Evolutionary conservation across 2,113 vertebrate genomes (phyloP).

Genomic region (Shinisaurus crocodilurus): DNA sequence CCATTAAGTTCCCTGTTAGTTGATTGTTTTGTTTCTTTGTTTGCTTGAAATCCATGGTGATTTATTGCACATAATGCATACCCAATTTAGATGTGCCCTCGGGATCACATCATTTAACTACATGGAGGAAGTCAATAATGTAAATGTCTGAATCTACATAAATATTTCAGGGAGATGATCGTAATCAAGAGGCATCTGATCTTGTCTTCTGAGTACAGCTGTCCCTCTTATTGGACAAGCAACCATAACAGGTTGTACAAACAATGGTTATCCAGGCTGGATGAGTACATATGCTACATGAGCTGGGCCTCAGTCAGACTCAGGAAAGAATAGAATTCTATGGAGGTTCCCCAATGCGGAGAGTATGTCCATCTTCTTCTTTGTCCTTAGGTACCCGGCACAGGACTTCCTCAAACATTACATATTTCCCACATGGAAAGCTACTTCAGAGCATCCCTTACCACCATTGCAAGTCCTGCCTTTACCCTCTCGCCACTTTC

Average conservation of each 20-base stretch:
- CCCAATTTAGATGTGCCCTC: slow-evolving; percentile 3
- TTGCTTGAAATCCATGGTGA: slow-evolving; percentile 53
- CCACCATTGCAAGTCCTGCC: not conserved
- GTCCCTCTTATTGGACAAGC: not conserved
- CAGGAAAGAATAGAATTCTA: not conserved
- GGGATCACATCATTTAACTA: slow-evolving; percentile 14
- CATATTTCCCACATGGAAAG: not conserved
- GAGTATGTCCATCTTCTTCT: not conserved
- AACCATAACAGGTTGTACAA: too few species aligned
- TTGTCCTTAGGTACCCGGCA: not conserved
- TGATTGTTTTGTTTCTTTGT: slow-evolving; percentile 9
- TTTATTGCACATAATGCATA: slow-evolving; percentile 34
- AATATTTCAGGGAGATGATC: slow-evolving; percentile 28
- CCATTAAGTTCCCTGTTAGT: slow-evolving; percentile 7
- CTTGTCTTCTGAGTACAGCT: slow-evolving; percentile 11
- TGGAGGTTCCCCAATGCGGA: not conserved
- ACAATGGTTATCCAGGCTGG: not conserved
- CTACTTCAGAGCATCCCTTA: not conserved
- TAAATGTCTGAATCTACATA: not conserved
- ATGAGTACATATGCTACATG: too few species aligned
- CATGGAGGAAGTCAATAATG: slow-evolving; percentile 22
- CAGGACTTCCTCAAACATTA: not conserved
- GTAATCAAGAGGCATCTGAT: slow-evolving; percentile 44
- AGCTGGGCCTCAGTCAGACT: not conserved
- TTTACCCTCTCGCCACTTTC: not conserved